Evolutionary conservation across 2,888 invertebrate species (phyloP), one percentile per base, ranked within the genome.

Genomic region (Acanthosepion lycidas): DNA sequence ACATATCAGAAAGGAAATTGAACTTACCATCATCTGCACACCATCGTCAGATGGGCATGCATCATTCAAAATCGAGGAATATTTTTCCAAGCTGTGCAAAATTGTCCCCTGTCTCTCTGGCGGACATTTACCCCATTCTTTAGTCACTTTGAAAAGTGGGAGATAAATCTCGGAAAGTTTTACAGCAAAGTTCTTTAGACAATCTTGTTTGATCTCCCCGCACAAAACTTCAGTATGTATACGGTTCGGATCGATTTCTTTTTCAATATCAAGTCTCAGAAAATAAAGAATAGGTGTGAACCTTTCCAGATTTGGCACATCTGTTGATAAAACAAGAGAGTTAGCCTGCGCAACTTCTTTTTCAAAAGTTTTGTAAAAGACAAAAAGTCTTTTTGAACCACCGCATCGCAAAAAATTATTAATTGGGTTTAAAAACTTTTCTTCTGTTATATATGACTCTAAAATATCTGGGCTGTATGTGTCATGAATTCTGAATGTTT

Each of bases 201-300:
- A 96, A 95, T 97, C 97, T 94, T 97, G 97, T 95, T 97, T 97
- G 33, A 97, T 96, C 95, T 97, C 97, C 9, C 97, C 97, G 96
- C 97, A 97, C 94, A 97, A 97, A 9, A 97, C 96, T 95, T 97
- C 97, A 95, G 96, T 96, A 94, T 97, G 97, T 96, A 97, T 97
- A 91, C 96, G 96, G 33, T 95, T 96, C 8, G 96, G 95, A 95
- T 97, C 97, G 91, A 97, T 97, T 96, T 97, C 97, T 95, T 96
- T 97, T 55, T 97, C 97, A 12, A 96, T 96, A 94, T 96, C 95
- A 91, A 96, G 96, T 94, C 97, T 95, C 48, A 97, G 95, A 94
- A 97, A 97, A 95, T 97, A 97, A 94, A 97, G 95, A 95, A 97
- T 96, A 94, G 96, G 96, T 5, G 97, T 96, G 94, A 96, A 94